These are phyloP conservation scores for Nyctibius bracteatus DNA, from an alignment of 2,113 vertebrate genomes.

Conservation along the genomic window DNA sequence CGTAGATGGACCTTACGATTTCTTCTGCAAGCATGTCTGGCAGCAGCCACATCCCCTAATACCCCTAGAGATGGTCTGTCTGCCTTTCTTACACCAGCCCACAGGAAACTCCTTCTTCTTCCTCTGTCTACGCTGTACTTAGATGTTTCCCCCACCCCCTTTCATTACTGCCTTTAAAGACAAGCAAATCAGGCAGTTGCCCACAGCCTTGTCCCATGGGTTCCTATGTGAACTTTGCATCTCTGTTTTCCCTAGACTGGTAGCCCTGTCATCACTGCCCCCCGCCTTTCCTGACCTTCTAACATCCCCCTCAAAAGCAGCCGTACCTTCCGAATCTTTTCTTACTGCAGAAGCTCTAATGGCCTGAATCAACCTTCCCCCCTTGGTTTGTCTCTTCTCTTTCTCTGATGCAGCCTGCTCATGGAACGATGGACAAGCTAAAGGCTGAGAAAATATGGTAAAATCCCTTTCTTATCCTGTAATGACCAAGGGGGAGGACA, in stretches of 20 bases:
- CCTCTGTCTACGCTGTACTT: background rate
- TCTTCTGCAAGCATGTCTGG: background rate
- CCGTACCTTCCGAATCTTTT: background rate
- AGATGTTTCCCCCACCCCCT: background rate
- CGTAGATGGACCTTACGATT: fast-evolving
- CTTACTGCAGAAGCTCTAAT: background rate
- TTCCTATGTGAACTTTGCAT: background rate
- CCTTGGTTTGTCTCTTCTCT: background rate
- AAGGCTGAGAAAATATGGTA: conserved; percentile 37
- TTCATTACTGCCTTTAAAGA: background rate
- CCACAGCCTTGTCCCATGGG: background rate
- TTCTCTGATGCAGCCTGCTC: background rate
- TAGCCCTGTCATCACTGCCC: background rate
- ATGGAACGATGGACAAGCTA: conserved; percentile 17
- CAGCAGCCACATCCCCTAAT: background rate
- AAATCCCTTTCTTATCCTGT: conserved; percentile 52
- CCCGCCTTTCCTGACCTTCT: background rate
- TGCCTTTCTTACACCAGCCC: background rate
- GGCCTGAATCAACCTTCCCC: background rate
- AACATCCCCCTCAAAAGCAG: background rate
- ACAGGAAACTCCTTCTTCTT: background rate
- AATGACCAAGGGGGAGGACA: conserved; percentile 28
- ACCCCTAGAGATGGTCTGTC: background rate
- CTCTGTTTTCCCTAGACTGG: background rate
- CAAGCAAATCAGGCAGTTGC: background rate